These are phyloP conservation scores for Magallana nippona DNA, from an alignment of 2,888 invertebrate genomes.

Conservation along the genomic window DNA sequence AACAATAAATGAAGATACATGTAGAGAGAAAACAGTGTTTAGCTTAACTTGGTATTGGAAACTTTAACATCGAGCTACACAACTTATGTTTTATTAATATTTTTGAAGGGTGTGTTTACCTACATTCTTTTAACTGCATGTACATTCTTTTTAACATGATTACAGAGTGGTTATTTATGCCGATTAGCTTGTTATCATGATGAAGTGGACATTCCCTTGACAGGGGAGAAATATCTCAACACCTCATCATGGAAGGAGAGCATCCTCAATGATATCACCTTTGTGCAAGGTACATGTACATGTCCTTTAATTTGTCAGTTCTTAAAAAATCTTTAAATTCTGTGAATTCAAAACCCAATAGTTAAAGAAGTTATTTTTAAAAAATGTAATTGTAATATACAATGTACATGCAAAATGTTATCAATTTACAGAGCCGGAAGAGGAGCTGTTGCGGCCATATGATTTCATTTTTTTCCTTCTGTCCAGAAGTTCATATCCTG, in stretches of 20 bases:
- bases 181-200: conserved; percentile 60
- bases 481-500: conserved; percentile 37
- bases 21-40: too few relatives aligned
- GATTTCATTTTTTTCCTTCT: conserved; percentile 63
- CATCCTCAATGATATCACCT: conserved; percentile 62
- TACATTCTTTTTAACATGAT: conserved; percentile 14
- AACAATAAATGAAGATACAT: too few relatives aligned
- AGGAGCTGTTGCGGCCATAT: conserved; percentile 58
- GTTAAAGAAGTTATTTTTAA: too few relatives aligned
- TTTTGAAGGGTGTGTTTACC: too few relatives aligned
- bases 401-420: not conserved
- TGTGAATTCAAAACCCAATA: too few relatives aligned
- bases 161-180: conserved; percentile 63
- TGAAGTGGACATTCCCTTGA: conserved; percentile 43
- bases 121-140: too few relatives aligned
- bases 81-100: too few relatives aligned
- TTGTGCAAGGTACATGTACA: conserved; percentile 62
- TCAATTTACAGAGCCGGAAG: conserved; percentile 61
- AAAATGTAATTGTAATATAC: too few relatives aligned
- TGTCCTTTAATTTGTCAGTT: not conserved
- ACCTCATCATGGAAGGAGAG: conserved; percentile 67
- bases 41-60: too few relatives aligned
- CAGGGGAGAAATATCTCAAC: conserved; percentile 58
- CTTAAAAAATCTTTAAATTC: not conserved
- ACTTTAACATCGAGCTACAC: too few relatives aligned